Base-by-base conservation (phyloP, 2,888 invertebrate genomes). In the Amphipyra berbera region DNA sequence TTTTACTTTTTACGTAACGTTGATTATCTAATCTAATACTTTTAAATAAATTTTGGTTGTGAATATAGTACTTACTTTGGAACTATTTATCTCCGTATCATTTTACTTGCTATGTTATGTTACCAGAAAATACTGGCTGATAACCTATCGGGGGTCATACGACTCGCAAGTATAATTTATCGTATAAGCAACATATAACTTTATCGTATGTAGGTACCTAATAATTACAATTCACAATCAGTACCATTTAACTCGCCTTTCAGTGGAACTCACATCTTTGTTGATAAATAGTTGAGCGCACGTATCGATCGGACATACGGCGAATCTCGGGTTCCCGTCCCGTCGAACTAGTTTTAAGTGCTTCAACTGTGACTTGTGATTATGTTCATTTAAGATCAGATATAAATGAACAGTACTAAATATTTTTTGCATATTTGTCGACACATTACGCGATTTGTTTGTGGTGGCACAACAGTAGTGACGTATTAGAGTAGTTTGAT, bases 401-500 rank as follows among this genome's bases (percentile, higher is more conserved):
- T 42, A 7, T 40, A 52, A 8, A 8, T 27, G 46, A 50, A 46
- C 15, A 14, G 38, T 47, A 35, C 13, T 27, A 35, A 44, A 50
- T 49, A 58, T 53, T 59, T 54, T 45, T 41, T 37, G 7, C 38
- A 38, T 58, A 63, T 62, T 69, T 68, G 57, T 55, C 54, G 42
- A 14, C 27, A 44, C 12, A 52, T 61, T 65, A 64, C 27, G 33
- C 21, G 55, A 47, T 38, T 69, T 55, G 27, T 56, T 63, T 42
- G 59, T 59, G 46, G 54, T 67, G n/a, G 63, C 45, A 65, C 59
- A 69, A 52, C 46, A 50, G 38, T 58, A 62, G 80, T 79, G 79
- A 77, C 74, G 65, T 77, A 35, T 72, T 68, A 73, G 27, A 90
- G 90, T 88, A 83, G 81, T 87, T 86, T 73, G 76, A 86, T 86